Conservation (phyloP, 1,140 invertebrate species). For the Phocides pigmalion region DNA sequence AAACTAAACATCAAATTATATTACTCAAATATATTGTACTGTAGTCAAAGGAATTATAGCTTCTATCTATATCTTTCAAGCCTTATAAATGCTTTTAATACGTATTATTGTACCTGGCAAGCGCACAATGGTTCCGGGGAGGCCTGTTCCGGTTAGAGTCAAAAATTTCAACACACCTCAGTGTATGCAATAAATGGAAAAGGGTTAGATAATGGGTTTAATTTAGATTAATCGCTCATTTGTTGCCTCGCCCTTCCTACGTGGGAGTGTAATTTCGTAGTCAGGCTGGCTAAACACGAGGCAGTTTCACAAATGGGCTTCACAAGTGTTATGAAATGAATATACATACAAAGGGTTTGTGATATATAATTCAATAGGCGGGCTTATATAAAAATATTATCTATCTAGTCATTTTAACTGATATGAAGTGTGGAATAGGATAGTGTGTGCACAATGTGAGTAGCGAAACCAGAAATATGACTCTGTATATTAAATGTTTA, state of each 20-base stretch:
- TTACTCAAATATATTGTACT: too few species aligned
- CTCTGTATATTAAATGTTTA: too few species aligned
- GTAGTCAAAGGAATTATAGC: not conserved
- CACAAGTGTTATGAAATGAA: too few species aligned
- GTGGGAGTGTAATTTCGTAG: constrained; percentile 48
- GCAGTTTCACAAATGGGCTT: not conserved
- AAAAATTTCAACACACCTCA: constrained; percentile 34
- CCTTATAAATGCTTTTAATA: constrained; percentile 15
- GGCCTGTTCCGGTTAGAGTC: constrained; percentile 24
- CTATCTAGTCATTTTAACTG: too few species aligned
- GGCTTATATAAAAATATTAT: too few species aligned
- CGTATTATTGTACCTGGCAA: constrained; percentile 25
- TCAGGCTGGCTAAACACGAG: constrained; percentile 20
- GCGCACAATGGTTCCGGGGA: constrained; percentile 22
- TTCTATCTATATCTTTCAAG: constrained; percentile 1
- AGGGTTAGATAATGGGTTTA: constrained; percentile 64
- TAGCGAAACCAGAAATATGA: too few species aligned
- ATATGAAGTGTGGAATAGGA: too few species aligned
- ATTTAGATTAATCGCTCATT: constrained; percentile 69
- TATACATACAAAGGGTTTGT: too few species aligned
- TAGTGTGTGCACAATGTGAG: too few species aligned
- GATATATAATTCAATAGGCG: too few species aligned
- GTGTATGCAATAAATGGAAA: constrained; percentile 42
- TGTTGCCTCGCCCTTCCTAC: constrained; percentile 43
- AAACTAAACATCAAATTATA: too few species aligned